Base-by-base conservation (phyloP, 2,888 invertebrate species). In the Metopia argyrocephala region DNA sequence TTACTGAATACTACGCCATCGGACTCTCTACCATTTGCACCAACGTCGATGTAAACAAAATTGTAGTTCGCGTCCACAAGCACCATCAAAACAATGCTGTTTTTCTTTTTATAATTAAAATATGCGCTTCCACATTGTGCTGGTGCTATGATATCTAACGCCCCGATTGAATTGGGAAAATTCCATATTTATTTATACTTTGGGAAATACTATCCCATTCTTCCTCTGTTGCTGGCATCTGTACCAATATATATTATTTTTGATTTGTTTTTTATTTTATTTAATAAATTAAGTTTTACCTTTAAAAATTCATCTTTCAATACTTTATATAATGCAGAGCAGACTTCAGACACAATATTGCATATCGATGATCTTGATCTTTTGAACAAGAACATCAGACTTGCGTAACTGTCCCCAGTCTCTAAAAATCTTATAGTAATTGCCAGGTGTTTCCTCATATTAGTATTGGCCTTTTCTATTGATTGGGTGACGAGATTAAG, bases 1-100 rank as follows among this genome's bases (percentile, higher is more conserved):
- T n/a, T n/a, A n/a, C n/a, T n/a, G 48, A 27, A 62, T n/a, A n/a
- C n/a, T n/a, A 25, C 62, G 46, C 27, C 62, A 62, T 46, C 46
- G 12, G n/a, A 48, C 20, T 46, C 20, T 20, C 21, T 61, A 45
- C 20, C 62, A 20, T 56, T 56, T 56, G 56, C 25, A 56, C 56
- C 56, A 56, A 56, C 59, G 59, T 28, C 31, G 31, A 28, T 59
- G 54, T 54, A 23, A n/a, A n/a, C n/a, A n/a, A n/a, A n/a, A n/a
- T n/a, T n/a, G n/a, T n/a, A n/a, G n/a, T n/a, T n/a, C n/a, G 25
- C 25, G 38, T 38, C 27, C 59, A 15, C 59, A 61, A 45, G 61
- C 38, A 25, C 65, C 65, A 65, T 65, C 52, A 65, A 65, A 65
- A 65, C 65, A 50, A 65, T 52, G 65, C 65, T 52, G 65, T 62